phyloP scores from a whole-genome alignment of 2,888 invertebrate genomes.

The Endotricha flammealis region DNA sequence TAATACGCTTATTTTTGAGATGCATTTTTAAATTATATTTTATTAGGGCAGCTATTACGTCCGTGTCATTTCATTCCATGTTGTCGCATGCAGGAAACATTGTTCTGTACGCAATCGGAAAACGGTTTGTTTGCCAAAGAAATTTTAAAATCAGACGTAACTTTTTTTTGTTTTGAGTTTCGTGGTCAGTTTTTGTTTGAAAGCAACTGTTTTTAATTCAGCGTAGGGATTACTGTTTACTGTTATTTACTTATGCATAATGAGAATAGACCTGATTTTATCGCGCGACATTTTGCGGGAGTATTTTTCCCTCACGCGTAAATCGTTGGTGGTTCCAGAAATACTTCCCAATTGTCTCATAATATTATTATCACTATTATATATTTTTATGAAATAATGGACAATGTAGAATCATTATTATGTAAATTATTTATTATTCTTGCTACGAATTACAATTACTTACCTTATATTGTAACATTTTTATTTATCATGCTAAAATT shows the following conservation, averaged over 20 bases:
- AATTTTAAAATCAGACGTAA: slow-evolving; percentile 50
- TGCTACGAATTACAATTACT: slow-evolving; percentile 39
- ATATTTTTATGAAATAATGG: slow-evolving; percentile 36
- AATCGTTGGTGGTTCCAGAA: slow-evolving; percentile 41
- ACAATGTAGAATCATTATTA: slow-evolving; percentile 56
- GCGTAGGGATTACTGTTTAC: slow-evolving; percentile 49
- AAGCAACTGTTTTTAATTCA: slow-evolving; percentile 52
- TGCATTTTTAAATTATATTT: slow-evolving; percentile 60
- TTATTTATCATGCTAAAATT: slow-evolving; percentile 71
- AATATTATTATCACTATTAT: slow-evolving; percentile 14
- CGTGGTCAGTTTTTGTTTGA: slow-evolving; percentile 43
- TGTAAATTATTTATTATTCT: slow-evolving; percentile 71
- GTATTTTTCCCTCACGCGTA: slow-evolving; percentile 53
- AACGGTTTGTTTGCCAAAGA: slow-evolving; percentile 69
- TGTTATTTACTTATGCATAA: slow-evolving; percentile 59
- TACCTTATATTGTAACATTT: slow-evolving; percentile 40
- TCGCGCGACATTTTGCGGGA: slow-evolving; percentile 53
- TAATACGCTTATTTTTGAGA: slow-evolving; percentile 64
- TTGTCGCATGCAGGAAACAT: slow-evolving; percentile 47
- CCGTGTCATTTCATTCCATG: slow-evolving; percentile 63
- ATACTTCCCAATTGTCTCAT: slow-evolving; percentile 61
- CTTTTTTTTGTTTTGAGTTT: slow-evolving; percentile 35
- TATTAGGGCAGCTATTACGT: slow-evolving; percentile 70
- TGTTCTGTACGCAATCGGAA: slow-evolving; percentile 48
- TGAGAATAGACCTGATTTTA: slow-evolving; percentile 55